Evolutionary conservation across 2,888 invertebrate species (phyloP), one percentile per base, ranked within the genome.

Genomic region (Pyrrhia umbra): DNA sequence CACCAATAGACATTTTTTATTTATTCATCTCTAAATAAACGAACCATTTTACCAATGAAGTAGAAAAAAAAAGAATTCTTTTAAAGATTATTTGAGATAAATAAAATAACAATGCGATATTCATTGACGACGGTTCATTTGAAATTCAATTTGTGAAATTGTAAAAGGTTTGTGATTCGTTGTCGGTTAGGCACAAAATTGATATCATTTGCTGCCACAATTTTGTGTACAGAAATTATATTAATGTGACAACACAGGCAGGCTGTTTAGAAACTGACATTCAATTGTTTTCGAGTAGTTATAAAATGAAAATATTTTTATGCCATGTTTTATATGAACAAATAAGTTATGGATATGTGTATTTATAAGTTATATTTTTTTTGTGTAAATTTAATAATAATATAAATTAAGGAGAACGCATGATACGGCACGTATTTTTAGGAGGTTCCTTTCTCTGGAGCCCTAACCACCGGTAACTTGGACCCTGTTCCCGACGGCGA

Each of bases 121-220:
- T 56, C 49, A 72, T 45, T 34, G 66, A 34, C 4, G 20, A 42
- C 15, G 50, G 21, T 57, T 67, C 68, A 54, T 68, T 73, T 54
- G 68, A 49, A 68, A 68, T 68, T 69, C 68, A 68, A 69, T 68
- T 69, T 73, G 40, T 40, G 37, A 68, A 56, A 49, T 61, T 52
- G 47, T 52, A 56, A 62, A 45, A 61, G 39, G 52, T 47, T 37
- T 16, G 34, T 21, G 27, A 61, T 52, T 68, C 15, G 18, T 21
- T 18, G 37, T 34, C 30, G 37, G 42, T 58, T 47, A 23, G 16
- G 47, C 69, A n/a, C 16, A 27, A 60, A 61, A 68, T 67, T 69
- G 16, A 58, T 74, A 56, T 60, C 42, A 61, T 68, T 65, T 40
- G 27, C 6, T 10, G 37, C 50, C 46, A 37, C 54, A 55, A 46